phyloP scores from a whole-genome alignment of 2,888 invertebrate species.

The Lampropteryx suffumata region DNA sequence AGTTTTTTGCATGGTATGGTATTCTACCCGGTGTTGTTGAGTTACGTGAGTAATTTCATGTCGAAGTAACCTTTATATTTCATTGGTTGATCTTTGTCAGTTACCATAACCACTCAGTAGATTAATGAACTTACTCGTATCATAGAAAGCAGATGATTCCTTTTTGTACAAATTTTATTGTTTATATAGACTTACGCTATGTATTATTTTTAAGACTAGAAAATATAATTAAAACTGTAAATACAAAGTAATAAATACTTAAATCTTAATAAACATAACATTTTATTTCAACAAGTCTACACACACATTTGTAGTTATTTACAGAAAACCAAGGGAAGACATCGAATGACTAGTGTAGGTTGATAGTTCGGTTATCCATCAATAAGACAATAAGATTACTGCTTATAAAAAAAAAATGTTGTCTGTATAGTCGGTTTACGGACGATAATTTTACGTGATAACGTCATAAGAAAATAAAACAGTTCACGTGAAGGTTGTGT shows the following conservation, averaged over 20 bases:
- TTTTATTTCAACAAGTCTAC: conserved; percentile 12
- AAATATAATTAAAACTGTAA: conserved; percentile 40
- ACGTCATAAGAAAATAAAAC: no score
- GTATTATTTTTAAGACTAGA: conserved; percentile 27
- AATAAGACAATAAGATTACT: no score
- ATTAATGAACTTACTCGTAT: no score
- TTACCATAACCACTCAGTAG: conserved; percentile 1
- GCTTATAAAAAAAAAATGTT: no score
- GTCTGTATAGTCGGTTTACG: no score
- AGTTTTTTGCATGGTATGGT: conserved; percentile 96
- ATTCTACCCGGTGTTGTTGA: conserved; percentile 94
- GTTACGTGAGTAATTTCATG: conserved; percentile 81
- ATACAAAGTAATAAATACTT: conserved; percentile 27
- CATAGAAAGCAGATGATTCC: no score
- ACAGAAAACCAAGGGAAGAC: conserved; percentile 25
- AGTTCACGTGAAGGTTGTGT: no score
- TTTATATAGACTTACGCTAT: no score
- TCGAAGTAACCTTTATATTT: conserved; percentile 28
- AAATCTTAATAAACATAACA: conserved; percentile 23
- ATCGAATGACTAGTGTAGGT: not conserved
- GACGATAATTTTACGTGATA: no score
- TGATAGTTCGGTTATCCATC: no score
- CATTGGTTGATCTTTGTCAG: no score
- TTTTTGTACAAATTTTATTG: no score
- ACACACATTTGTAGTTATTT: not conserved